A percentile compares a stretch with the other conserved stretches of the same genome.
These are phyloP conservation scores for Chrysomela aeneicollis DNA, from an alignment of 2,888 invertebrate genomes.

Conservation along the genomic window DNA sequence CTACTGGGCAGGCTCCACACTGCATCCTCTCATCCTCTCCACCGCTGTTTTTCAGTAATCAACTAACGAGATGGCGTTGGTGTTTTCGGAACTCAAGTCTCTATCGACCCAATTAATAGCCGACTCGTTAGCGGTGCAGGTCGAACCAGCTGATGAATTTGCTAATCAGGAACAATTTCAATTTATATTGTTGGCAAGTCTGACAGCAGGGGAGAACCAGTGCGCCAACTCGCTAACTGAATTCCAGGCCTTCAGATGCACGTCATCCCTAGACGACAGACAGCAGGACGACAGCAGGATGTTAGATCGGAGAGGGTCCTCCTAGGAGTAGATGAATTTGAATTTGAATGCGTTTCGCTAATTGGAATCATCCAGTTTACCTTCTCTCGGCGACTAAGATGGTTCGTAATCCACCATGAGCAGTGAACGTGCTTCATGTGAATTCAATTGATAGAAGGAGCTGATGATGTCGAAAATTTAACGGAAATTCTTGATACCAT, in stretches of 20 bases:
- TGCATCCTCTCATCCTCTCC: neutral
- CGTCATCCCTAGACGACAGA: neutral
- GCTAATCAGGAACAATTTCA: constrained; percentile 43
- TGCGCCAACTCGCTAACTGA: constrained; percentile 31
- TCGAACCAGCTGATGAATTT: constrained; percentile 48
- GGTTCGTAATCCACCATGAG: too few species aligned
- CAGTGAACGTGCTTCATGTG: too few species aligned
- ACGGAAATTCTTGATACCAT: too few species aligned
- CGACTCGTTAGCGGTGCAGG: constrained; percentile 47
- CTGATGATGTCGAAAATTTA: too few species aligned
- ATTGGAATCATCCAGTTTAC: too few species aligned
- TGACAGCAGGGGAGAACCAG: constrained; percentile 29
- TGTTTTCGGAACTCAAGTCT: constrained; percentile 32
- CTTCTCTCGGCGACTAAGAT: too few species aligned
- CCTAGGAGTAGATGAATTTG: too few species aligned
- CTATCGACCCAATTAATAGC: constrained; percentile 44
- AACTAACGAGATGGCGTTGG: constrained; percentile 45
- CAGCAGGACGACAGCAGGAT: constrained; percentile 4
- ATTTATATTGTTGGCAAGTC: constrained; percentile 42
- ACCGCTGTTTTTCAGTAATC: constrained; percentile 40
- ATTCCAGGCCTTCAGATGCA: constrained; percentile 21
- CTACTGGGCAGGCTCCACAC: too few species aligned
- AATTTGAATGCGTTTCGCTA: too few species aligned
- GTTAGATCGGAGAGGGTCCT: neutral
- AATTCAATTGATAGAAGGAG: too few species aligned